These are phyloP conservation scores for Catharus fuscescens DNA, from an alignment of 2,113 vertebrate genomes.

Conservation along the genomic window DNA sequence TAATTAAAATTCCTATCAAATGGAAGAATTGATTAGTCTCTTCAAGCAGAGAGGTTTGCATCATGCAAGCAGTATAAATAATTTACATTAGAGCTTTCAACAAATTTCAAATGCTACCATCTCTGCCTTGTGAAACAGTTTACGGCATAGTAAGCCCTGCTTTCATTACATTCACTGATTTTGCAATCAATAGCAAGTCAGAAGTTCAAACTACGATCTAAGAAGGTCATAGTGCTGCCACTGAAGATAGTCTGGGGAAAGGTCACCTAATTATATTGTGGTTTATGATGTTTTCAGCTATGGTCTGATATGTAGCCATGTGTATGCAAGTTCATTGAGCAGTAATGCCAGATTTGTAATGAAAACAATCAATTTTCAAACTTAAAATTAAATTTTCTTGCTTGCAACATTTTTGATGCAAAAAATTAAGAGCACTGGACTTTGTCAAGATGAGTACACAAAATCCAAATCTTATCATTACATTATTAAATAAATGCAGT, in stretches of 20 bases:
- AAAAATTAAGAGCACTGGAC: neutral
- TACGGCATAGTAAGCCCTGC: constrained; percentile 19
- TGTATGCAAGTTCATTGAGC: constrained; percentile 60
- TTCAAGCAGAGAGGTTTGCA: constrained; percentile 70
- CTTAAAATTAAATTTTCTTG: constrained; percentile 48
- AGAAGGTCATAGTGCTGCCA: constrained; percentile 59
- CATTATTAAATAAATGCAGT: constrained; percentile 47
- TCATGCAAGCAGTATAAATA: constrained; percentile 71
- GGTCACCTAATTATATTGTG: constrained; percentile 60
- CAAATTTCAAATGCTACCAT: constrained; percentile 65
- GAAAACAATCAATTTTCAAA: constrained; percentile 68
- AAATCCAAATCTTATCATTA: constrained; percentile 29
- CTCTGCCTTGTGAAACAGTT: constrained; percentile 55
- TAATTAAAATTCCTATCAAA: constrained; percentile 78
- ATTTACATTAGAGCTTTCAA: constrained; percentile 71
- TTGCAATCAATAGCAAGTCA: constrained; percentile 45
- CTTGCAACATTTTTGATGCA: constrained; percentile 59
- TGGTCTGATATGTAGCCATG: constrained; percentile 31
- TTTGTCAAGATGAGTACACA: neutral
- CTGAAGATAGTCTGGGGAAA: constrained; percentile 57
- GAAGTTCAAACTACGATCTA: constrained; percentile 49
- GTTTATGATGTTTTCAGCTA: constrained; percentile 49
- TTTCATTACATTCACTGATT: constrained; percentile 61
- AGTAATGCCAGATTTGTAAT: constrained; percentile 52
- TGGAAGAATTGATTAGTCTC: constrained; percentile 70